Evolutionary conservation across 1,140 invertebrate species (phyloP).

Genomic region (Penaeus japonicus): DNA sequence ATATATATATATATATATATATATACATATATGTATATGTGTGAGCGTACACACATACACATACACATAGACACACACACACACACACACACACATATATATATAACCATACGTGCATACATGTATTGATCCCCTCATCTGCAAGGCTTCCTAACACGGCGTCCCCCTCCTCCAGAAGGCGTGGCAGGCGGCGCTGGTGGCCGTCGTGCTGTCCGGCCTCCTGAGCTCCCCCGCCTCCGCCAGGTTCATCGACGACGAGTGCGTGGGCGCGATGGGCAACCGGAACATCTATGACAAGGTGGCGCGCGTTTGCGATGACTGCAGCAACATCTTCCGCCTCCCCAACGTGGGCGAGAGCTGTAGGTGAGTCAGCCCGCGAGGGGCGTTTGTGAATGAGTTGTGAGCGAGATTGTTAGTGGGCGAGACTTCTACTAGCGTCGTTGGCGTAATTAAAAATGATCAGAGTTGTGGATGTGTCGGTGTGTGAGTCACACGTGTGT

Average conservation of each 20-base stretch:
- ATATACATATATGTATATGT: neutral
- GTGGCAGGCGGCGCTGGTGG: neutral
- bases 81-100: neutral
- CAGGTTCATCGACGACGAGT: neutral
- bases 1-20: neutral
- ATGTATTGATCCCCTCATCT: neutral
- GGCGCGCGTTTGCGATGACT: slow-evolving; percentile 30
- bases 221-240: neutral
- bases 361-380: slow-evolving; percentile 17
- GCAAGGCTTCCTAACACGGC: neutral
- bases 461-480: too few relatives aligned
- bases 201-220: neutral
- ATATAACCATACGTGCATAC: neutral
- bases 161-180: neutral
- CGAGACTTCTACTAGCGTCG: neutral
- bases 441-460: neutral
- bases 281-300: slow-evolving; percentile 39
- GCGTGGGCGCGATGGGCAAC: slow-evolving; percentile 18
- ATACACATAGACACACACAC: neutral
- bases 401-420: neutral
- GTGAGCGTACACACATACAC: neutral
- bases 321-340: slow-evolving; percentile 35
- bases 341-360: slow-evolving; percentile 3
- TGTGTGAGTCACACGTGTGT: too few relatives aligned
- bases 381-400: neutral